A percentile compares a stretch with the other conserved stretches of the same genome.
phyloP scores from a whole-genome alignment of 2,113 vertebrate genomes.

The Petromus typicus region DNA sequence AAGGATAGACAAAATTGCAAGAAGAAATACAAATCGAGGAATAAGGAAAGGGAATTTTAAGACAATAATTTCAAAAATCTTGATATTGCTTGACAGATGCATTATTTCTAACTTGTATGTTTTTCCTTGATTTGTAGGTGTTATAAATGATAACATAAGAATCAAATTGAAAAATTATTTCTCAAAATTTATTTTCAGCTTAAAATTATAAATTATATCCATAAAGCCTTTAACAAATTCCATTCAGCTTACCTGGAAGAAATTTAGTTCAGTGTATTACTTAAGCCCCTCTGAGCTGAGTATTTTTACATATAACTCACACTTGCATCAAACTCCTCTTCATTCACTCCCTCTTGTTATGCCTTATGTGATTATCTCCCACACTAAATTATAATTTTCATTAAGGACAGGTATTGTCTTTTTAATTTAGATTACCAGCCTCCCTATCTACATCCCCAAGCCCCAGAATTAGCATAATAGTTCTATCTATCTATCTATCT shows the following conservation, averaged over 20 bases:
- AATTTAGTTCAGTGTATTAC: slow-evolving; percentile 37
- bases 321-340: slow-evolving; percentile 55
- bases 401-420: slow-evolving; percentile 56
- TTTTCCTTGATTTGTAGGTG: not conserved
- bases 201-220: slow-evolving; percentile 50
- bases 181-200: slow-evolving; percentile 12
- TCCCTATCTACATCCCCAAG: not conserved
- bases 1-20: slow-evolving; percentile 23
- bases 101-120: not conserved
- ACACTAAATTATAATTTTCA: slow-evolving; percentile 65
- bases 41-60: not conserved
- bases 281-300: not conserved
- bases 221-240: slow-evolving; percentile 63
- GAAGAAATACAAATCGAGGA: slow-evolving; percentile 24
- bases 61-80: not conserved
- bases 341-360: slow-evolving; percentile 52
- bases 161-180: slow-evolving; percentile 46
- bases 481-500: too few species aligned
- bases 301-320: slow-evolving; percentile 51
- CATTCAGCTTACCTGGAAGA: not conserved
- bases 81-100: not conserved
- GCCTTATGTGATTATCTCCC: slow-evolving; percentile 47
- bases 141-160: not conserved
- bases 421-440: slow-evolving; percentile 58
- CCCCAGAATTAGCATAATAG: not conserved